Conservation (phyloP, 2,113 vertebrate species). For the Tetrao urogallus region DNA sequence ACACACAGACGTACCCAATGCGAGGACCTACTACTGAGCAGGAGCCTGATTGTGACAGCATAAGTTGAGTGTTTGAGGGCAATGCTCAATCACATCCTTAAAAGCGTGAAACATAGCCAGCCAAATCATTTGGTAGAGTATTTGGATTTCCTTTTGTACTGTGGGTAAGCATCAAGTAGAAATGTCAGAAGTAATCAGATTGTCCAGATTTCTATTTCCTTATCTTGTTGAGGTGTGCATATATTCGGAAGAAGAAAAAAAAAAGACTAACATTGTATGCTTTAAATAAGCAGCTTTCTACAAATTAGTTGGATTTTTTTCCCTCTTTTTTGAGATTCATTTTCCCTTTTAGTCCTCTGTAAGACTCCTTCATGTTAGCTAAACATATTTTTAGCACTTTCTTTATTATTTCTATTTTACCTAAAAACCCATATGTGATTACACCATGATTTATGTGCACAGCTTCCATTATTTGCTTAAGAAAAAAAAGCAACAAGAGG, state of each 20-base stretch:
- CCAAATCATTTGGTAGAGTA: background rate
- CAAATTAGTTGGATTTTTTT: background rate
- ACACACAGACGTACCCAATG: background rate
- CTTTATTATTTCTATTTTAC: background rate
- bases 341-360: background rate
- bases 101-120: background rate
- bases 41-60: background rate
- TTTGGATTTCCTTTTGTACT: background rate
- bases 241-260: background rate
- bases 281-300: background rate
- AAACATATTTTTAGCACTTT: background rate
- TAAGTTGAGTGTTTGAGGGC: background rate
- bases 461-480: background rate
- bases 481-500: background rate
- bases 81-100: background rate
- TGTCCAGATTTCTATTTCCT: background rate
- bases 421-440: background rate
- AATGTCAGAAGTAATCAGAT: background rate
- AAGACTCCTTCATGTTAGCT: background rate
- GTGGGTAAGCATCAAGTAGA: background rate
- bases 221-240: background rate
- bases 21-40: background rate
- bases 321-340: background rate
- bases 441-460: background rate
- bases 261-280: background rate